Evolutionary conservation across 2,113 vertebrate species (phyloP), one percentile per base, ranked within the genome.

Genomic region (Anguilla japonica): DNA sequence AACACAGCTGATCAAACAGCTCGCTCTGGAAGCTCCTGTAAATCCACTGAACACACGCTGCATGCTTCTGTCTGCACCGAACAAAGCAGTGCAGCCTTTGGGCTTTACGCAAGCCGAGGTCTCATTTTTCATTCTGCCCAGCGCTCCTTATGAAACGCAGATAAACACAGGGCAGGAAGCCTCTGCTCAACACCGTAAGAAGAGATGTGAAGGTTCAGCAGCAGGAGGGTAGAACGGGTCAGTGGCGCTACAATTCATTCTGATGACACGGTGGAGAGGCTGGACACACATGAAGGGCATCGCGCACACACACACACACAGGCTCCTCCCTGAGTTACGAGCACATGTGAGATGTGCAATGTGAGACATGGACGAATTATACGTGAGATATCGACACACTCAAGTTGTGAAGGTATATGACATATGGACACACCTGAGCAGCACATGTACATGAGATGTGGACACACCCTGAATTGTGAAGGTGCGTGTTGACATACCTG

Each of bases 1-100:
- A 95, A 94, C 91, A 93, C 94, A 94, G 94, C 94, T 95, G 95
- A 94, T 95, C 91, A 93, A 92, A 93, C 93, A 92, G 87, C 94
- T 93, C 92, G 92, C 93, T 93, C 92, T 94, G 93, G 87, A 60
- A 91, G 91, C 93, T 91, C 89, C 89, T 90, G 91, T 89, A 94
- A 93, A 95, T 95, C 93, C 90, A 95, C 95, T 92, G 92, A 93
- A 93, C 56, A 95, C 93, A 94, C 94, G 94, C 92, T 94, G 86
- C 91, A 92, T 88, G 86, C 84, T 88, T 71, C 91, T 92, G 90
- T 91, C 92, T 89, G 91, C 90, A 91, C 90, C 88, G 85, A 91
- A 93, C 91, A 93, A 92, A 91, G 26, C 26, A 3, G 63, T 6
- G 3, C 22, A n/a, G 63, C 20, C 63, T 71, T 71, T n/a, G 26